Evolutionary conservation across 2,888 invertebrate species (phyloP).

Genomic region (Helleia helle): DNA sequence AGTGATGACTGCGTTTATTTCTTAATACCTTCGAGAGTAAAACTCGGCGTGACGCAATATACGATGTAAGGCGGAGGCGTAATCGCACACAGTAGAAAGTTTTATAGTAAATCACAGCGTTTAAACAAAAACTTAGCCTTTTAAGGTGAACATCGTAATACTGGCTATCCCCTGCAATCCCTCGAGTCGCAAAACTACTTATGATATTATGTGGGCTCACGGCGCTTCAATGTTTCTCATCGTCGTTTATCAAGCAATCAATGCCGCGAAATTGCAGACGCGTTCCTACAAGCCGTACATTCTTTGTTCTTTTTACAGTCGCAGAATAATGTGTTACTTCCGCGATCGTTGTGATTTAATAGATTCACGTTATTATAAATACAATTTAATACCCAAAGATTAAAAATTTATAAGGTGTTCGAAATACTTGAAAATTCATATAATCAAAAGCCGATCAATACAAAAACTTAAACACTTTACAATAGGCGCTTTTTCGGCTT

Average conservation of each 20-base stretch:
- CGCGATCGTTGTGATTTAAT: too few species aligned
- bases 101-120: constrained; percentile 30
- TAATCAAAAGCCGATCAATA: too few species aligned
- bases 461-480: too few species aligned
- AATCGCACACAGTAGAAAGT: constrained; percentile 37
- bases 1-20: constrained; percentile 13
- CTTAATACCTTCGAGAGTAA: constrained; percentile 12
- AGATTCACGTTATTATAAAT: too few species aligned
- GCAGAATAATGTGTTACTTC: constrained; percentile 17
- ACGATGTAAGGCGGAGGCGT: constrained; percentile 17
- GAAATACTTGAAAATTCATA: too few species aligned
- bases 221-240: constrained; percentile 51
- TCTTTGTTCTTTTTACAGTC: constrained; percentile 19
- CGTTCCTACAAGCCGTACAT: constrained; percentile 20
- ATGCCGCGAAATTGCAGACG: constrained; percentile 34
- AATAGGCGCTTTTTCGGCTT: too few species aligned
- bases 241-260: constrained; percentile 30
- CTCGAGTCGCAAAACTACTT: constrained; percentile 57
- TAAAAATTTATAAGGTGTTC: too few species aligned
- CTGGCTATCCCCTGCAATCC: constrained; percentile 48
- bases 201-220: constrained; percentile 51
- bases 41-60: constrained; percentile 15
- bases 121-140: constrained; percentile 50
- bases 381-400: too few species aligned
- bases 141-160: constrained; percentile 47